Evolutionary conservation across 1,140 invertebrate genomes (phyloP).

Genomic region (Diachasmimorpha longicaudata): DNA sequence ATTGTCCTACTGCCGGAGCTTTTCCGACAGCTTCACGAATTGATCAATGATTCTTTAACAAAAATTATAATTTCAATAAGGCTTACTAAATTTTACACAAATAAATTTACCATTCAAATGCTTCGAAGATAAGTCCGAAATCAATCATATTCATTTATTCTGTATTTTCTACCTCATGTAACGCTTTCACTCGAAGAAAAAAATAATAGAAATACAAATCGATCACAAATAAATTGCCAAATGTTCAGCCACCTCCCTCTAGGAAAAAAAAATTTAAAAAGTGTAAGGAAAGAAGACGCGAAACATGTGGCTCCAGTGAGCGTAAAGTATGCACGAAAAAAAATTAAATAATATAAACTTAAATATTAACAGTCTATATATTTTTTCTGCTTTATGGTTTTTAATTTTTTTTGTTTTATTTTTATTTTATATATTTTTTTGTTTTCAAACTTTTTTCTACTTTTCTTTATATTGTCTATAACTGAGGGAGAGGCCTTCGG

Average conservation of each 20-base stretch:
- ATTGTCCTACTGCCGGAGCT: not conserved
- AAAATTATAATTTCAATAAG: not conserved
- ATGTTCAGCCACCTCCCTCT: not conserved
- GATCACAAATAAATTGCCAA: not conserved
- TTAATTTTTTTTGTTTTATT: not conserved
- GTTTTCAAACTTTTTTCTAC: not conserved
- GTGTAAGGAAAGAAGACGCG: not conserved
- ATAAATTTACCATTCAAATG: not conserved
- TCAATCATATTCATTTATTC: not conserved
- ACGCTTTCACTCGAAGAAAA: not conserved
- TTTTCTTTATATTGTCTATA: not conserved
- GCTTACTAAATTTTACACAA: not conserved
- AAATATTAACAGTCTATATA: conserved; percentile 3
- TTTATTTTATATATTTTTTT: not conserved
- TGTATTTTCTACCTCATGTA: not conserved
- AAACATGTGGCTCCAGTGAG: not conserved
- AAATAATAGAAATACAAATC: not conserved
- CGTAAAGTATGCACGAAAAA: not conserved
- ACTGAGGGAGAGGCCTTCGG: not conserved
- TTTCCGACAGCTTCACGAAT: not conserved
- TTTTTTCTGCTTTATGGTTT: not conserved
- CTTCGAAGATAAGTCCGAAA: not conserved
- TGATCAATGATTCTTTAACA: not conserved
- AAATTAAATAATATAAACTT: conserved; percentile 6
- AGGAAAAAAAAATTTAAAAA: not conserved